Evolutionary conservation across 1,140 invertebrate genomes (phyloP).

Genomic region (Formica exsecta): DNA sequence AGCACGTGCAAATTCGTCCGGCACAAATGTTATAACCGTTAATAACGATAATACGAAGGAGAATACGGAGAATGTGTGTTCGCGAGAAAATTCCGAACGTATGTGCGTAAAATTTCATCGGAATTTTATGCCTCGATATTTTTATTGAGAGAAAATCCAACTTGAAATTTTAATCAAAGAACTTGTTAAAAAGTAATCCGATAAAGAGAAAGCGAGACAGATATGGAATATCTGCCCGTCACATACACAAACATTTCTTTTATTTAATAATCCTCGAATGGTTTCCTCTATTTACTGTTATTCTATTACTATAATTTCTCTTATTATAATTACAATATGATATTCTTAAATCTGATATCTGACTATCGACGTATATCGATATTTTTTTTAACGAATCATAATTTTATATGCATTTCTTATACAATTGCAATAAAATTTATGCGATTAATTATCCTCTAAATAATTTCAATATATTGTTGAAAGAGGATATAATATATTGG

Average conservation of each 20-base stretch:
- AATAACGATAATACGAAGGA: background rate
- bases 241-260: background rate
- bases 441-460: background rate
- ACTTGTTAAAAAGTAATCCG: background rate
- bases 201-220: background rate
- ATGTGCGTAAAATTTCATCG: too few relatives aligned
- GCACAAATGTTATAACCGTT: slow-evolving; percentile 17
- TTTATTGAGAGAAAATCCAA: background rate
- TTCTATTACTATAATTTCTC: background rate
- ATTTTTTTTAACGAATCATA: too few relatives aligned
- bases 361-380: too few relatives aligned
- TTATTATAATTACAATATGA: background rate
- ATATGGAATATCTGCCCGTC: background rate
- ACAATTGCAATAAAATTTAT: background rate
- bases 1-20: slow-evolving; percentile 30
- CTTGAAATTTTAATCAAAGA: background rate
- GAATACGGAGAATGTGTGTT: background rate
- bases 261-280: background rate
- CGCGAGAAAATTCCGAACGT: background rate
- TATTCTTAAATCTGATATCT: background rate
- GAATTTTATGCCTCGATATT: background rate
- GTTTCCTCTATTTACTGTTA: background rate
- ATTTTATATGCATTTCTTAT: background rate
- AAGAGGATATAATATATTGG: background rate
- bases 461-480: too few relatives aligned